phyloP scores from a whole-genome alignment of 2,797 vertebrate genomes.

The Cetoscarus ocellatus region DNA sequence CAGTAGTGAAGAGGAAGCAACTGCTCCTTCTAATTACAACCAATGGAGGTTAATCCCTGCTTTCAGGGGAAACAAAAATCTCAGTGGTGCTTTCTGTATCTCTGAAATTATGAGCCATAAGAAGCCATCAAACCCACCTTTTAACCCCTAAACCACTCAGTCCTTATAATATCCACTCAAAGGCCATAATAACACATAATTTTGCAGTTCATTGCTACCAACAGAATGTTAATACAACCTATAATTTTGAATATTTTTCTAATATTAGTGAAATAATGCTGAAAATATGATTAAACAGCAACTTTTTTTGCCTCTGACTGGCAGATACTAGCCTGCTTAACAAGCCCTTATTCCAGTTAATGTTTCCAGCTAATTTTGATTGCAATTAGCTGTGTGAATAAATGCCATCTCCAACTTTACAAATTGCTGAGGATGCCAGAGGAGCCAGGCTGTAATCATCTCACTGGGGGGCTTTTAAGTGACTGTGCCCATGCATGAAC shows the following conservation, averaged over 20 bases:
- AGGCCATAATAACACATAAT: slow-evolving; percentile 7
- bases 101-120: slow-evolving; percentile 58
- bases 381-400: slow-evolving; percentile 46
- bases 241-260: slow-evolving; percentile 13
- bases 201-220: slow-evolving; percentile 33
- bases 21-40: slow-evolving; percentile 73
- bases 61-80: slow-evolving; percentile 34
- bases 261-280: slow-evolving; percentile 7
- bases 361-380: slow-evolving; percentile 43
- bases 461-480: slow-evolving; percentile 52
- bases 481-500: slow-evolving; percentile 31
- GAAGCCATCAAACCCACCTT: slow-evolving; percentile 56
- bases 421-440: slow-evolving; percentile 42
- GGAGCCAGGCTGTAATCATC: slow-evolving; percentile 45
- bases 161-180: slow-evolving; percentile 60
- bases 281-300: slow-evolving; percentile 11
- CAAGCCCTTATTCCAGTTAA: neutral
- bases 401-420: slow-evolving; percentile 41
- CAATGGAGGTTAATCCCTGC: slow-evolving; percentile 74
- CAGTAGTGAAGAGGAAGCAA: slow-evolving; percentile 56
- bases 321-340: neutral
- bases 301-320: slow-evolving; percentile 6
- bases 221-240: slow-evolving; percentile 37
- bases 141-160: slow-evolving; percentile 47
- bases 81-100: slow-evolving; percentile 29